Evolutionary conservation across 2,888 invertebrate genomes (phyloP), one percentile per base, ranked within the genome.

Genomic region (Zhengitettix transpicula): DNA sequence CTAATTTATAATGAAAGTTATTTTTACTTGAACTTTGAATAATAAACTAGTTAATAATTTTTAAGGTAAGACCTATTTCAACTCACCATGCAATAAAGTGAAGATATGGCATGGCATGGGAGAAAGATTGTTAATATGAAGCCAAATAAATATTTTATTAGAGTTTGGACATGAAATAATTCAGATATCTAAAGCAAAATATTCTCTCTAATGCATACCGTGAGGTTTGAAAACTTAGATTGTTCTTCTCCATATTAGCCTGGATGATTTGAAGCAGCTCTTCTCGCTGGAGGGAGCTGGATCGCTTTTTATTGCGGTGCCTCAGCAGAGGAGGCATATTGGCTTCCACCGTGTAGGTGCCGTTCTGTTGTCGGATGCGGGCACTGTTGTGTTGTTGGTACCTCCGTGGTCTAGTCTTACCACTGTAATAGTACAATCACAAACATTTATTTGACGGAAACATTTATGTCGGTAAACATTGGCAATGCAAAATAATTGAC

Each of bases 211-310:
- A 12, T 64, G 71, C 75, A 72, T 74, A 87, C 87, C 87, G 84
- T 71, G 84, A 81, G 72, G 85, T 80, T 79, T 87, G 86, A 82
- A 87, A 87, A 82, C 84, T 85, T 80, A 87, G 76, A 73, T 87
- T 87, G 75, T 89, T 89, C 75, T 89, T 89, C 73, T 90, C 90
- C 89, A 92, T 90, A 74, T 90, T 91, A 66, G 89, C 88, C 74
- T 90, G 86, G 70, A 91, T 88, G 69, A 91, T 86, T 76, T 90
- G 88, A 65, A 89, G 81, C 66, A 91, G 77, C 74, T 91, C 89
- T 66, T 87, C 85, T 67, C 88, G 79, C 71, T 89, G 88, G 67
- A 89, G 74, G 65, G 86, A 85, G 65, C 85, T 84, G 60, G 86
- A 85, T 64, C 82, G 78, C 70, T 82, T 82, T 69, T 82, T 79